These are phyloP conservation scores for Tapirus terrestris DNA, from an alignment of 2,113 vertebrate genomes.

Conservation along the genomic window DNA sequence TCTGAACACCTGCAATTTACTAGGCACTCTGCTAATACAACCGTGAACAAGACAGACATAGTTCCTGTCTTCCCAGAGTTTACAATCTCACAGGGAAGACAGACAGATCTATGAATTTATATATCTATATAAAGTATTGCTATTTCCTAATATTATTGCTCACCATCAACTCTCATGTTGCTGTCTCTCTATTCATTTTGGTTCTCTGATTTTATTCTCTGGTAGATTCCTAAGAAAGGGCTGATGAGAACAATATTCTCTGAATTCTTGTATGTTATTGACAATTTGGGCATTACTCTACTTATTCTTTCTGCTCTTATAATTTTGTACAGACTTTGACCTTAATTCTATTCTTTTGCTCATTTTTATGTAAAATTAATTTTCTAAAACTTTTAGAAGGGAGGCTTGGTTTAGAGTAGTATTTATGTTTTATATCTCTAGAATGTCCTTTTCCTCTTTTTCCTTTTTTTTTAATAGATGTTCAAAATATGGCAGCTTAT, in stretches of 20 bases:
- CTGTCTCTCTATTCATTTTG: neutral
- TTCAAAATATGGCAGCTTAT: neutral
- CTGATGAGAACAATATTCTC: neutral
- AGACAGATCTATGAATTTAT: neutral
- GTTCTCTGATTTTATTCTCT: constrained; percentile 14
- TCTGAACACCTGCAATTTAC: neutral
- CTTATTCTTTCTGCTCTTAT: neutral
- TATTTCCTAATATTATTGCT: constrained; percentile 14
- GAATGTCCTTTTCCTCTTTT: neutral
- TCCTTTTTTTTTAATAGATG: neutral
- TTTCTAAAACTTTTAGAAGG: constrained; percentile 35
- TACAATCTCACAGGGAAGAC: neutral
- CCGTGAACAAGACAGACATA: neutral
- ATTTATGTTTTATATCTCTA: neutral
- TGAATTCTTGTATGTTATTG: neutral
- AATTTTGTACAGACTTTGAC: neutral
- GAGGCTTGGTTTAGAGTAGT: constrained; percentile 9
- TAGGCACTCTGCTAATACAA: neutral
- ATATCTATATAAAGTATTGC: neutral
- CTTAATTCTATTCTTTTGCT: neutral
- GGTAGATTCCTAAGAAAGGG: neutral
- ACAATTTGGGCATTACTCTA: neutral
- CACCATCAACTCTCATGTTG: neutral
- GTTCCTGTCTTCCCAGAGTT: neutral
- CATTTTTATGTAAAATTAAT: constrained; percentile 21